Percentiles rank a stretch among this genome's conserved stretches.
Conservation (phyloP, 2,888 invertebrate species). For the Camponotus fellah region DNA sequence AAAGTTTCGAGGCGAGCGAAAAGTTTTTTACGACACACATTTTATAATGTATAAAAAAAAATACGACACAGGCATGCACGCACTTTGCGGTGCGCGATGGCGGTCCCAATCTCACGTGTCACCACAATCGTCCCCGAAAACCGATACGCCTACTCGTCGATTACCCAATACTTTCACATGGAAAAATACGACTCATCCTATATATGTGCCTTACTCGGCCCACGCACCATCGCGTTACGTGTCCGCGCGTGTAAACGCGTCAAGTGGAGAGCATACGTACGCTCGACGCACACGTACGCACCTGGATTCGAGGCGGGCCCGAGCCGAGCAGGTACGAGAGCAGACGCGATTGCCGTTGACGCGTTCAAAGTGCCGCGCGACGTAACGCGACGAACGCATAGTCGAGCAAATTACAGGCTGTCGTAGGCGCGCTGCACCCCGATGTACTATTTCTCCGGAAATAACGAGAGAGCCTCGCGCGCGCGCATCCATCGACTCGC, state of each 20-base stretch:
- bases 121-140: conserved; percentile 6
- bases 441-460: conserved; percentile 11
- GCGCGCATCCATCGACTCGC: conserved; percentile 57
- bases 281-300: neutral
- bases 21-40: neutral
- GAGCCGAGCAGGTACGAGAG: conserved; percentile 14
- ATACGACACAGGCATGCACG: neutral
- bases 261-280: neutral
- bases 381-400: neutral
- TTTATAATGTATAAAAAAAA: neutral
- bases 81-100: neutral
- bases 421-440: neutral
- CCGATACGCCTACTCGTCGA: conserved; percentile 28
- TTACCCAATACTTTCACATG: conserved; percentile 25
- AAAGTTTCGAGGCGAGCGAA: neutral
- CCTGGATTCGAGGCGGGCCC: conserved; percentile 24
- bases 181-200: neutral
- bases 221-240: conserved; percentile 29
- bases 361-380: neutral
- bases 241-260: conserved; percentile 32
- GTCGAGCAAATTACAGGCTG: neutral
- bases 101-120: neutral
- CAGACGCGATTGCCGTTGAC: conserved; percentile 6
- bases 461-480: neutral
- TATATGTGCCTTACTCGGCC: conserved; percentile 1